Base-by-base conservation (phyloP, 2,797 vertebrate genomes). In the Acanthurus leucopareius region DNA sequence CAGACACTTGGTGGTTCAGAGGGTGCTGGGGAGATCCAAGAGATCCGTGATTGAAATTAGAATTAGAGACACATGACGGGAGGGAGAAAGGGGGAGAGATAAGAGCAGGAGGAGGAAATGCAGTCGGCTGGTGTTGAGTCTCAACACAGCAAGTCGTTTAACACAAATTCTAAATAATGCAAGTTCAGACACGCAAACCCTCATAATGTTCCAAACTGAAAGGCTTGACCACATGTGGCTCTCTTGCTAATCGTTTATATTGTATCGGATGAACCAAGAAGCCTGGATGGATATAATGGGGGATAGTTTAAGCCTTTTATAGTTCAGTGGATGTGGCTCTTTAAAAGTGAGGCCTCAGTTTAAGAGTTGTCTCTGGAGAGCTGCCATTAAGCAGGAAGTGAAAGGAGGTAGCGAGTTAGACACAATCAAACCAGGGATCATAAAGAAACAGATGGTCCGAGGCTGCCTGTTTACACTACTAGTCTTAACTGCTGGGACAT, bases 361-460 rank as follows among this genome's bases (percentile, higher is more conserved):
- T 84, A 48, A 42, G 65, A 77, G 17, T 25, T 0, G 60, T 69
- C 85, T 66, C 82, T 28, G 10, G 85, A 84, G 86, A 83, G 71
- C 40, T 51, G 59, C 78, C 54, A 73, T 82, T 86, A 69, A 53
- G 73, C 74, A 58, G 35, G 32, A 80, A 72, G 59, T 11, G 19
- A 73, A 60, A 42, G 54, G 61, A 75, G 25, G 51, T 57, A 57
- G 73, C 57, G 60, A 74, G 61, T 83, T 62, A 68, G 53, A 84
- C 66, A 79, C 67, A 79, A 73, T 88, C 79, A 85, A 85, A 85
- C 73, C 47, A 52, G 72, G 52, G 79, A 77, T 85, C 81, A 68
- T 89, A 85, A 91, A 89, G 70, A 88, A 85, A 84, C 90, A 92
- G 81, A 90, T 89, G 85, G 87, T 54, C 67, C 57, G 32, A 11